Base-by-base conservation (phyloP, 92 coral and sea anemone species). In the Zoanthus gigantus region DNA sequence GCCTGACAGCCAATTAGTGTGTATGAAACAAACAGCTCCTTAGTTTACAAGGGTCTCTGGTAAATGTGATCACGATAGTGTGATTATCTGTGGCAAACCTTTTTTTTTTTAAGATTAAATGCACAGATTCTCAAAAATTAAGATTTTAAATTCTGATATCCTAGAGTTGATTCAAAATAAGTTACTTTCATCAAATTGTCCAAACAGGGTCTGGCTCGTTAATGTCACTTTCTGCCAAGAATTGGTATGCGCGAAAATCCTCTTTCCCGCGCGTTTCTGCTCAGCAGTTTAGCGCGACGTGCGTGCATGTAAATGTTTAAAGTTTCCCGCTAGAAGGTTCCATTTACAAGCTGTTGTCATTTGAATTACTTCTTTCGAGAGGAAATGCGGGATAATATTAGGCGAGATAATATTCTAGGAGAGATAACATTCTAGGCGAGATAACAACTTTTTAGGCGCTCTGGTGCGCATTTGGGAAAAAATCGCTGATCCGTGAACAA, bases 301-400 rank as follows among this genome's bases (percentile, higher is more conserved):
- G 75, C 85, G 85, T 81, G 85, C 72, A 63, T 11, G 60, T 61
- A 44, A 47, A 80, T 66, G 48, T 56, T 44, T 32, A 47, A 29
- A 52, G 68, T 80, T 66, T 81, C 60, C 85, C 75, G 48, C 46
- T 52, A 18, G 46, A 66, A 46, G 13, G 18, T 37, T 66, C 85
- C 7, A 63, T 81, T 81, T 45, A 23, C 65, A 46, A 81, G 63
- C 7, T 44, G 56, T 68, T 81, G 48, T 50, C 47, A 81, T 18
- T 17, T 81, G 0, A 50, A 10, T 14, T 46, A 81, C 44, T 66
- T 81, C 63, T 65, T 37, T 81, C 61, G 17, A 23, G 73, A 66
- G 85, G n/a, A 44, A 81, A 11, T 31, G 34, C 0, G 48, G 29
- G 75, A 30, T 47, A 60, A 79, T 7, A 46, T n/a, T 8, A 16